These are phyloP conservation scores for Budorcas taxicolor DNA, from an alignment of 2,113 vertebrate genomes.

Conservation along the genomic window DNA sequence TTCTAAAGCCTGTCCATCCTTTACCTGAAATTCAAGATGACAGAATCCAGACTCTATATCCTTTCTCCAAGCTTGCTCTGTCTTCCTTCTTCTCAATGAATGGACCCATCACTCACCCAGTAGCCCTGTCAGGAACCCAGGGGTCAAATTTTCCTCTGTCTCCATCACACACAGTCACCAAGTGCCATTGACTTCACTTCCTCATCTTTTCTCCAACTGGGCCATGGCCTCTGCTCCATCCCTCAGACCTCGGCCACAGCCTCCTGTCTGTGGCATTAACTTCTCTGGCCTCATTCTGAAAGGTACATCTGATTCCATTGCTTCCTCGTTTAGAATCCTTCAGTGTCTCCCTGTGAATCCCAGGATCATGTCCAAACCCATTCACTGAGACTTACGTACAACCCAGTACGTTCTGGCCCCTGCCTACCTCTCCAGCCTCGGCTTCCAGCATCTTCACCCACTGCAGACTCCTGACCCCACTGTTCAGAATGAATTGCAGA, in stretches of 20 bases:
- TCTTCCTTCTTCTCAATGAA: neutral
- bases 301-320: too few relatives aligned
- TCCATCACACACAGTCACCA: neutral
- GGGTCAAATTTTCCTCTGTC: neutral
- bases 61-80: neutral
- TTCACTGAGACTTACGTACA: neutral
- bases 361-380: neutral
- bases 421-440: neutral
- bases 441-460: neutral
- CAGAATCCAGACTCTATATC: neutral
- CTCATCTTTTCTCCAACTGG: neutral
- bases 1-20: neutral
- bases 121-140: neutral
- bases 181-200: too few relatives aligned
- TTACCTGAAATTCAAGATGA: neutral
- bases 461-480: too few relatives aligned
- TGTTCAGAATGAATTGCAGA: neutral
- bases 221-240: neutral
- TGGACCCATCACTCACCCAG: too few relatives aligned
- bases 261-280: neutral
- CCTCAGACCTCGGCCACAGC: rapidly evolving
- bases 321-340: neutral
- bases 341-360: neutral
- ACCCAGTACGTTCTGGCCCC: neutral
- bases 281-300: neutral